Evolutionary conservation across 2,797 vertebrate genomes (phyloP), one percentile per base, ranked within the genome.

Genomic region (Mustela erminea): DNA sequence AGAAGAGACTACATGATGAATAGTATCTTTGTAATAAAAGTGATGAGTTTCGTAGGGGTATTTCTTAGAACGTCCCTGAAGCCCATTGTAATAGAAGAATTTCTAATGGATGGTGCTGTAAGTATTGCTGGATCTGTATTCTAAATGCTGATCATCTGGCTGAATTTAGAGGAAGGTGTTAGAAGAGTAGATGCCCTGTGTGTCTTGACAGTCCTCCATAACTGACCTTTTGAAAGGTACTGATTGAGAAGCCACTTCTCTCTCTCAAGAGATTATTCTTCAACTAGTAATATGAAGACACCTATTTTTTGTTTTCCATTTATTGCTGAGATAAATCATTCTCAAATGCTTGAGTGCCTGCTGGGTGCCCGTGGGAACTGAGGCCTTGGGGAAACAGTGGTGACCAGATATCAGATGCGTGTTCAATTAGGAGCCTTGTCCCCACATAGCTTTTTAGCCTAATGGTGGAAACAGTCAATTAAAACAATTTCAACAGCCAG

Each of bases 11-110:
- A 5, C 60, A 54, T 80, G 84, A 66, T 78, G 23, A 89, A 58
- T 32, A 43, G 52, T 54, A 90, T 41, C 49, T 95, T 74, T 93
- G 35, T 49, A 49, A 62, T 91, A 64, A 92, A 93, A 97, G 29
- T 83, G 62, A 83, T 82, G 58, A 60, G n/a, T 87, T 85, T 77
- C 23, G 3, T 78, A 81, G n/a, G 52, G 17, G 13, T 83, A 52
- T 17, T 84, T 43, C 70, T 72, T 78, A 25, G 5, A 85, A 93
- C 72, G 32, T 93, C 25, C 17, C 35, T 46, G 72, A 92, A 88
- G 38, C 18, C 88, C 41, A 7, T 87, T 95, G 96, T 80, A 87
- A n/a, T 68, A 78, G 52, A 80, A 88, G 27, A 72, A 32, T 43
- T 92, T 95, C 81, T 84, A n/a, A 14, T 15, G n/a, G 15, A 9